These are phyloP conservation scores for Chrysina gloriosa DNA, from an alignment of 2,888 invertebrate species.

Conservation along the genomic window DNA sequence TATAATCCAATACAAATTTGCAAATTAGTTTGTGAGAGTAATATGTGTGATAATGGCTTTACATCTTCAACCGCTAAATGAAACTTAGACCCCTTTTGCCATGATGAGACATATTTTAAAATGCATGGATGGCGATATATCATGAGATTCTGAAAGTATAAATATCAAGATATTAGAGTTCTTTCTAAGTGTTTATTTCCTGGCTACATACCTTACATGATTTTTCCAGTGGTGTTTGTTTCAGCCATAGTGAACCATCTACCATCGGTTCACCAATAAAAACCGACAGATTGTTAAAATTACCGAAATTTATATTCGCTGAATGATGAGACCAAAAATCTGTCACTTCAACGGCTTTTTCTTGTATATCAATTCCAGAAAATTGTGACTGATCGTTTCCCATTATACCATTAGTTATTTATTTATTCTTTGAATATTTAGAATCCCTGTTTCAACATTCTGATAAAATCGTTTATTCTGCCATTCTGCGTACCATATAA, in stretches of 20 bases:
- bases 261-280: constrained; percentile 80
- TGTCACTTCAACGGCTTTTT: constrained; percentile 80
- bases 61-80: constrained; percentile 87
- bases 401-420: constrained; percentile 68
- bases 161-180: constrained; percentile 38
- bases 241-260: constrained; percentile 73
- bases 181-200: constrained; percentile 22
- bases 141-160: constrained; percentile 79
- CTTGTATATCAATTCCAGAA: constrained; percentile 78
- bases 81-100: constrained; percentile 80
- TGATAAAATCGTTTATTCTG: too few species aligned
- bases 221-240: constrained; percentile 78
- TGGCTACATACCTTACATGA: constrained; percentile 74
- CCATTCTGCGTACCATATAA: too few species aligned
- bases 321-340: constrained; percentile 82
- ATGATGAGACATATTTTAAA: constrained; percentile 83
- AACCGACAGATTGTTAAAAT: constrained; percentile 75
- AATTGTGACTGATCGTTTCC: constrained; percentile 82
- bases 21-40: constrained; percentile 76
- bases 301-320: constrained; percentile 72
- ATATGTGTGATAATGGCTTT: constrained; percentile 76
- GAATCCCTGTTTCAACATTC: too few species aligned
- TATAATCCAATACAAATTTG: constrained; percentile 89
- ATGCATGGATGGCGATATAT: constrained; percentile 90
- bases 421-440: too few species aligned